Conservation (phyloP, 2,888 invertebrate species). For the Cataglyphis altisquamis region DNA sequence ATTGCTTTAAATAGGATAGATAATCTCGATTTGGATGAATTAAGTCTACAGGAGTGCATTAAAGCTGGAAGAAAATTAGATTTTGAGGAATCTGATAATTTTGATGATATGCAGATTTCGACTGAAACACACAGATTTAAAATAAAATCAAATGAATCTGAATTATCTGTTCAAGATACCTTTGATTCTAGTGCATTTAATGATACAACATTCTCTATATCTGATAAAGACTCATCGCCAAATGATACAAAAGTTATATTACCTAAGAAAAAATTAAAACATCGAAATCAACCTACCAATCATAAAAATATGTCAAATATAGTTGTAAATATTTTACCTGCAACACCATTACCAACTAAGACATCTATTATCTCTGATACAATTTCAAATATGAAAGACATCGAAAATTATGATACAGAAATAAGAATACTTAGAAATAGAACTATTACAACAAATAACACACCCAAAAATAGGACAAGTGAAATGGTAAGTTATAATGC, state of each 20-base stretch:
- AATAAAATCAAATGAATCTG: neutral
- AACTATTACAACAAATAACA: constrained; percentile 45
- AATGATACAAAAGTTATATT: neutral
- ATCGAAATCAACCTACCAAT: constrained; percentile 15
- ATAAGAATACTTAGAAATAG: constrained; percentile 70
- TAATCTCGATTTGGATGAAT: constrained; percentile 63
- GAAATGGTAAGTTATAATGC: constrained; percentile 38
- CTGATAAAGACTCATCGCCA: neutral
- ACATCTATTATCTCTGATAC: neutral
- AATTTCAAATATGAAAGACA: neutral
- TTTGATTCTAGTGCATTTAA: neutral
- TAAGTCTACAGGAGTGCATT: constrained; percentile 15
- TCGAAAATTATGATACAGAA: constrained; percentile 6
- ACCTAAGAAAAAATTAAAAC: constrained; percentile 23
- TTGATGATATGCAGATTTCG: neutral
- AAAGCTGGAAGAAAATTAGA: constrained; percentile 66
- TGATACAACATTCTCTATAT: neutral
- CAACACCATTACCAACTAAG: neutral
- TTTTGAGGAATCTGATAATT: constrained; percentile 74
- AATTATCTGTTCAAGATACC: neutral
- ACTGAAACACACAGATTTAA: too few relatives aligned
- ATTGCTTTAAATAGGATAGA: constrained; percentile 72
- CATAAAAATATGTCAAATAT: neutral
- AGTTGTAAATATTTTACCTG: neutral
- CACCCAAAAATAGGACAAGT: constrained; percentile 43